Evolutionary conservation across 1,140 invertebrate genomes (phyloP), one percentile per base, ranked within the genome.

Genomic region (Pseudomyrmex dendroicus): DNA sequence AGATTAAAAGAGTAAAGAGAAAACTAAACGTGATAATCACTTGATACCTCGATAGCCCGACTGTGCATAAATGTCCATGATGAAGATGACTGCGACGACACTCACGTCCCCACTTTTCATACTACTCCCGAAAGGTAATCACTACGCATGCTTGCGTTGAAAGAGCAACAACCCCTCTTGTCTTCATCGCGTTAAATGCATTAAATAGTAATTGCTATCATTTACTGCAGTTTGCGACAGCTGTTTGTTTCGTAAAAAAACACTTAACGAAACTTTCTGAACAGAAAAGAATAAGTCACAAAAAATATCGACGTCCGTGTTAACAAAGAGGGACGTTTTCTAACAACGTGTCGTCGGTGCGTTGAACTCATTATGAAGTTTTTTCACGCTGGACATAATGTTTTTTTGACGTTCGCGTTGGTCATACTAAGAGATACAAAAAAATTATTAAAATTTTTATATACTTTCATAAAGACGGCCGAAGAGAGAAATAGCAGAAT

Each of bases 151-250:
- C 20, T 48, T 22, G 7, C 12, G 22, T 48, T n/a, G 1, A 10
- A 22, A 25, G 57, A 48, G 9, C 9, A 48, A 63, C 20, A 72
- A 10, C 4, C 50, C 50, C 73, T 15, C 10, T 25, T 22, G 0
- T 64, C 5, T 35, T 5, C 5, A 7, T 64, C 46, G 46, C 46
- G 73, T 64, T 64, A n/a, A 50, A 52, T 48, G n/a, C 22, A 76
- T 76, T 76, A 76, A 76, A 52, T 76, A 35, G 35, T 35, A 35
- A 76, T 76, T 76, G 57, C 22, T 64, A 25, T 22, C 57, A 73
- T n/a, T 3, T 2, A 1, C 35, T 25, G 4, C 52, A 35, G 35
- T 35, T 64, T 22, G 52, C 64, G 52, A 64, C 46, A 64, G 22
- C n/a, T 13, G 7, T 62, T 25, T 20, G 10, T 50, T 17, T 35